Evolutionary conservation across 1,140 invertebrate species (phyloP).

Genomic region (Euschistus heros): DNA sequence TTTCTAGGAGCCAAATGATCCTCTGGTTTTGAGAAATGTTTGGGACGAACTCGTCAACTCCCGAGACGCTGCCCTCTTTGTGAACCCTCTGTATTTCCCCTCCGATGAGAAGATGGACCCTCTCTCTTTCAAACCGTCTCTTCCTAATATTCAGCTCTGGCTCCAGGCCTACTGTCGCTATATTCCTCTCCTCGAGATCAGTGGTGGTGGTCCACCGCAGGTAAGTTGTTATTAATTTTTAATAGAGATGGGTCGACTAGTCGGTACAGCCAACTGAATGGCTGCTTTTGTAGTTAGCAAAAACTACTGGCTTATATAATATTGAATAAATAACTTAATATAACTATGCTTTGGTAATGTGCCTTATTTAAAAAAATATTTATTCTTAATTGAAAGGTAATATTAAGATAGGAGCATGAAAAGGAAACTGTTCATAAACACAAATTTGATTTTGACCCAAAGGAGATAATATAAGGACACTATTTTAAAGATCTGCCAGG

Average conservation of each 20-base stretch:
- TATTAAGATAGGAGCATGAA: no score
- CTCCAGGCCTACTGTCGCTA: constrained; percentile 80
- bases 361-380: no score
- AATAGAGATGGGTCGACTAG: no score
- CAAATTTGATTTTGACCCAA: no score
- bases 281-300: background rate
- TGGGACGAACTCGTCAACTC: constrained; percentile 78
- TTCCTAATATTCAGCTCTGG: constrained; percentile 66
- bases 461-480: no score
- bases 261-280: no score
- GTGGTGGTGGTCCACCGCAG: constrained; percentile 31
- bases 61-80: constrained; percentile 62
- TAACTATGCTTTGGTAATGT: no score
- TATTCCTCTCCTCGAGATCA: constrained; percentile 70
- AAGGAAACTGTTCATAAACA: no score
- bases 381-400: no score
- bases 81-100: constrained; percentile 59
- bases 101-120: constrained; percentile 27
- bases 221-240: constrained; percentile 24
- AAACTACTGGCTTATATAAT: background rate
- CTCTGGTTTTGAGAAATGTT: constrained; percentile 55
- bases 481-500: no score
- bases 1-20: constrained; percentile 40
- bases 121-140: constrained; percentile 36
- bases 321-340: no score